Evolutionary conservation across 2,797 vertebrate genomes (phyloP).

Genomic region (Presbytis comata): DNA sequence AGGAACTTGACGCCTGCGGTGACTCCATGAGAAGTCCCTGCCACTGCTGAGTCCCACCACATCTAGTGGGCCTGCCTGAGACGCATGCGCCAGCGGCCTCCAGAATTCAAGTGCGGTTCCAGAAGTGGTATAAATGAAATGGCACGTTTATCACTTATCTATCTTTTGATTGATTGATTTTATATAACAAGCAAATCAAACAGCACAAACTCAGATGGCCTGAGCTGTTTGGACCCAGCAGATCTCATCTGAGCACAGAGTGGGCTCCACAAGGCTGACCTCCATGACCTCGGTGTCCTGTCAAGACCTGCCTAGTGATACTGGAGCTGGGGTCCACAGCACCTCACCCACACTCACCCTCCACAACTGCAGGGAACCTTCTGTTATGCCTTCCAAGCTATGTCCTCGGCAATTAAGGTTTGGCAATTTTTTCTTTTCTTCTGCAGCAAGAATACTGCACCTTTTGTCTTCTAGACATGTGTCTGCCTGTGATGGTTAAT

Average conservation of each 20-base stretch:
- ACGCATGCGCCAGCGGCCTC: not conserved
- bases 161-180: not conserved
- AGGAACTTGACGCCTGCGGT: not conserved
- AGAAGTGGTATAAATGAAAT: not conserved
- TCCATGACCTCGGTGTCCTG: not conserved
- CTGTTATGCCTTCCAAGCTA: not conserved
- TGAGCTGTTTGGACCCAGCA: not conserved
- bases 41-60: not conserved
- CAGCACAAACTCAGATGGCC: not conserved
- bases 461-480: too few species aligned
- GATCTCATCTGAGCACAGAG: not conserved
- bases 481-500: too few species aligned
- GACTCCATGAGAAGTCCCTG: too few species aligned
- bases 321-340: not conserved
- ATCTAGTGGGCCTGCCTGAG: not conserved
- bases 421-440: not conserved
- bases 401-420: not conserved
- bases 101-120: not conserved
- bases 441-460: not conserved
- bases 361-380: not conserved
- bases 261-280: not conserved
- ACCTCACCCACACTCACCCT: not conserved
- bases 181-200: not conserved
- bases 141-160: not conserved
- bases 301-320: fast-evolving